phyloP scores from a whole-genome alignment of 2,797 vertebrate genomes.

The Brotula barbata region DNA sequence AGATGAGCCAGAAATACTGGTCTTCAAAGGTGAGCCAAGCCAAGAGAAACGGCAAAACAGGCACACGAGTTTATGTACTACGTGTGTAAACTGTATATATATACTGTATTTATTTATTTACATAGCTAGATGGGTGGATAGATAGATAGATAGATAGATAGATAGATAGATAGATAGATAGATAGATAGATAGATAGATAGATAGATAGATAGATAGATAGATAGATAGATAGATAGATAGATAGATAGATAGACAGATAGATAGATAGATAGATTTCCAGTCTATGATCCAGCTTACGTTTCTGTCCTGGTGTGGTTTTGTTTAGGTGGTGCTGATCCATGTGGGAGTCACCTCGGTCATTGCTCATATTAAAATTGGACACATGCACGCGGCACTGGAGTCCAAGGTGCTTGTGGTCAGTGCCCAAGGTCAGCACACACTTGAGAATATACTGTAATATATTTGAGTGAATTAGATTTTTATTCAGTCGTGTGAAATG shows the following conservation, averaged over 20 bases:
- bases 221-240: no score
- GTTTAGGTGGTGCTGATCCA: slow-evolving; percentile 79
- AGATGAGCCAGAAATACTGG: slow-evolving; percentile 79
- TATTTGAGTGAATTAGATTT: not conserved
- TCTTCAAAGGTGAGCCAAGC: slow-evolving; percentile 75
- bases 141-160: no score
- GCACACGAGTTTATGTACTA: no score
- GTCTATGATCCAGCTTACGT: not conserved
- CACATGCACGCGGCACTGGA: slow-evolving; percentile 81
- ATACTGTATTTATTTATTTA: no score
- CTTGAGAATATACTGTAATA: not conserved
- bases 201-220: no score
- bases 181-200: no score
- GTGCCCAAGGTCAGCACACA: slow-evolving; percentile 74
- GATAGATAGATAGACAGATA: no score
- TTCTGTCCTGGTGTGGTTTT: slow-evolving; percentile 2
- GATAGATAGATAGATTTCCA: no score
- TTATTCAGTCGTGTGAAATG: not conserved
- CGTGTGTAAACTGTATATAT: no score
- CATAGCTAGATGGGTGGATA: no score
- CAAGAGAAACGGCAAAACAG: no score
- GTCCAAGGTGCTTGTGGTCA: slow-evolving; percentile 78
- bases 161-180: no score
- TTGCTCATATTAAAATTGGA: slow-evolving; percentile 82
- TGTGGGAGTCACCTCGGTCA: slow-evolving; percentile 78